A percentile compares a stretch with the other conserved stretches of the same genome.
Evolutionary conservation across 2,113 vertebrate species (phyloP).

Genomic region (Apodemus sylvaticus): DNA sequence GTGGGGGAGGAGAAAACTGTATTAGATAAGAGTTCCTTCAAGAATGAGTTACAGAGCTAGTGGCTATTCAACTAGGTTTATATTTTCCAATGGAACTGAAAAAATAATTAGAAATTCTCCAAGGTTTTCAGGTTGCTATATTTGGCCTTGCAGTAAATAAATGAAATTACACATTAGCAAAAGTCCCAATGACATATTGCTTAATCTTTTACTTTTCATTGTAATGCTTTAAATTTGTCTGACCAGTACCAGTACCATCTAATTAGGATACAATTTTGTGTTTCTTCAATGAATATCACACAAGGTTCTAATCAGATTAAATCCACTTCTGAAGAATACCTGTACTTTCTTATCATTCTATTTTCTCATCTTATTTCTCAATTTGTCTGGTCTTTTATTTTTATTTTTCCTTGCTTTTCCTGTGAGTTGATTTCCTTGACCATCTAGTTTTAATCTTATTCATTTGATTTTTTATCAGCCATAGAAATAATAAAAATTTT

Average conservation of each 20-base stretch:
- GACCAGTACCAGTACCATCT: not conserved
- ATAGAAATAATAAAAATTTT: not conserved
- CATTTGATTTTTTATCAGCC: not conserved
- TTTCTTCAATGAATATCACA: not conserved
- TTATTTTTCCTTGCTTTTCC: not conserved
- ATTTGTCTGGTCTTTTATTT: not conserved
- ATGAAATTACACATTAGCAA: not conserved
- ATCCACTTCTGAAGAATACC: not conserved
- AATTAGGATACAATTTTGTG: not conserved
- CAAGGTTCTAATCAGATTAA: not conserved
- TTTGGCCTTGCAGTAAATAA: slow-evolving; percentile 5
- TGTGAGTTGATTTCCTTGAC: not conserved
- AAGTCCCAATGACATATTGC: not conserved
- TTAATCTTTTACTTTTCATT: slow-evolving; percentile 30
- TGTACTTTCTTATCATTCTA: not conserved
- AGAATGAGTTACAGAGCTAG: not conserved
- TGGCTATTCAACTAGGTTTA: not conserved
- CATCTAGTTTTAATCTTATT: slow-evolving; percentile 10
- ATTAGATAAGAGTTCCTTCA: not conserved
- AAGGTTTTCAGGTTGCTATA: not conserved
- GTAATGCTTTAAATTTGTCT: not conserved
- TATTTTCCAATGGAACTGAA: not conserved
- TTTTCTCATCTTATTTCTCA: slow-evolving; percentile 30
- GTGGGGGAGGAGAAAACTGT: not conserved
- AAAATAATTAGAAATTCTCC: slow-evolving; percentile 7